Percentiles rank a stretch among this genome's conserved stretches.
Evolutionary conservation across 2,113 vertebrate genomes (phyloP).

Genomic region (Pampusana beccarii): DNA sequence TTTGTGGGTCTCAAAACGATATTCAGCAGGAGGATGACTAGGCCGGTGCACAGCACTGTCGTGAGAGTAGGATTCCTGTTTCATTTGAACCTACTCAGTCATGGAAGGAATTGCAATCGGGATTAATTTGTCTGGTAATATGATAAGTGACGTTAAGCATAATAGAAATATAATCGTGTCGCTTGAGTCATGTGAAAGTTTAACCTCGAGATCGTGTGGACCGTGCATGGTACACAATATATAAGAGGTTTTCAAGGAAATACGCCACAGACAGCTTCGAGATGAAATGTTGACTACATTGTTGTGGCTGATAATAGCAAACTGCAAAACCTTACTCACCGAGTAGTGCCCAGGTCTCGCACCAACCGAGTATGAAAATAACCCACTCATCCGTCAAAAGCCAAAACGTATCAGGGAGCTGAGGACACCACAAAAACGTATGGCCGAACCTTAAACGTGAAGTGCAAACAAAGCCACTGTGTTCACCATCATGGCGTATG

Average conservation of each 20-base stretch:
- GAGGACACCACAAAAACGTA: neutral
- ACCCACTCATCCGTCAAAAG: neutral
- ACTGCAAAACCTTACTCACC: neutral
- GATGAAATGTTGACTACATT: neutral
- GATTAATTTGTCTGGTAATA: slow-evolving; percentile 16
- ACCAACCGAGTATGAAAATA: neutral
- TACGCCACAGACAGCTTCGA: neutral
- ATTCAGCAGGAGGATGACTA: neutral
- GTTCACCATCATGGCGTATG: slow-evolving; percentile 29
- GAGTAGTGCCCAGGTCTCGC: neutral
- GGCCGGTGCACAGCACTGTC: neutral
- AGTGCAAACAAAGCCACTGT: slow-evolving; percentile 42
- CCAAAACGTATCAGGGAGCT: neutral
- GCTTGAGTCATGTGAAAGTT: neutral
- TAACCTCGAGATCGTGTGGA: neutral
- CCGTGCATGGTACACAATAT: neutral
- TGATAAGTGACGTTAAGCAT: neutral
- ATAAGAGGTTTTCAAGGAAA: neutral
- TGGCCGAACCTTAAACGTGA: neutral
- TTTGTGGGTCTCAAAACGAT: neutral
- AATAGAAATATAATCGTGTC: neutral
- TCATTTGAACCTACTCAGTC: neutral
- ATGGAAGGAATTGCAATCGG: neutral
- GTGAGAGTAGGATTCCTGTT: neutral
- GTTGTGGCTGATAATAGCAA: neutral